phyloP scores from a whole-genome alignment of 2,797 vertebrate species.

The Allobates femoralis region DNA sequence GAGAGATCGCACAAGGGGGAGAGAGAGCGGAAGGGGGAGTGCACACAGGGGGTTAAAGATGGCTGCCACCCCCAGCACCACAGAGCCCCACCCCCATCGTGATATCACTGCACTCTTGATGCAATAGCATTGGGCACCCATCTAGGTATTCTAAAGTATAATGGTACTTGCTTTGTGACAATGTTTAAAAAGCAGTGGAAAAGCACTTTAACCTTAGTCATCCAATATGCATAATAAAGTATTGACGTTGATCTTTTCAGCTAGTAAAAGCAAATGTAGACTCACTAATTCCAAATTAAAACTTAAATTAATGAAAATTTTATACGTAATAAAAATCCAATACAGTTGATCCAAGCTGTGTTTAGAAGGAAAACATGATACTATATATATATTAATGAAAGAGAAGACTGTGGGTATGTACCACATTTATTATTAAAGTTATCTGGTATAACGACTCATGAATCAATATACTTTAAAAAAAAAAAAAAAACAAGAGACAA shows the following conservation, averaged over 20 bases:
- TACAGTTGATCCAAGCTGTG: background rate
- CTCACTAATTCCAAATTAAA: background rate
- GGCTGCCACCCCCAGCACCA: too few relatives aligned
- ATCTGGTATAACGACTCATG: background rate
- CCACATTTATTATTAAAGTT: conserved; percentile 9
- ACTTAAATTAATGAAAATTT: background rate
- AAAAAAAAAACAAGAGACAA: background rate
- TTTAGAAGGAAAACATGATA: conserved; percentile 3
- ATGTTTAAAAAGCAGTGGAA: background rate
- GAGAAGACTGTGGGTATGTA: conserved; percentile 7
- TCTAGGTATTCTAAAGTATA: too few relatives aligned
- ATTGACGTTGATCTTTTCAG: background rate
- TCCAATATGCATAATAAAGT: background rate
- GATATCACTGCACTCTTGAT: too few relatives aligned
- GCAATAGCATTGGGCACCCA: too few relatives aligned
- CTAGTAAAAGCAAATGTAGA: background rate
- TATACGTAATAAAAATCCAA: background rate
- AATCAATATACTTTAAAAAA: conserved; percentile 9
- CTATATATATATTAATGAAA: background rate
- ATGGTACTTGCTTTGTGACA: too few relatives aligned
- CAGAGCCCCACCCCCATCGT: too few relatives aligned
- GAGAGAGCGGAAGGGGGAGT: too few relatives aligned
- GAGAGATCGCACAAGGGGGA: too few relatives aligned
- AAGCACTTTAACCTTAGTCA: background rate
- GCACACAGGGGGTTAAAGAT: too few relatives aligned